Evolutionary conservation across 2,797 vertebrate species (phyloP).

Genomic region (Margarornis squamiger): DNA sequence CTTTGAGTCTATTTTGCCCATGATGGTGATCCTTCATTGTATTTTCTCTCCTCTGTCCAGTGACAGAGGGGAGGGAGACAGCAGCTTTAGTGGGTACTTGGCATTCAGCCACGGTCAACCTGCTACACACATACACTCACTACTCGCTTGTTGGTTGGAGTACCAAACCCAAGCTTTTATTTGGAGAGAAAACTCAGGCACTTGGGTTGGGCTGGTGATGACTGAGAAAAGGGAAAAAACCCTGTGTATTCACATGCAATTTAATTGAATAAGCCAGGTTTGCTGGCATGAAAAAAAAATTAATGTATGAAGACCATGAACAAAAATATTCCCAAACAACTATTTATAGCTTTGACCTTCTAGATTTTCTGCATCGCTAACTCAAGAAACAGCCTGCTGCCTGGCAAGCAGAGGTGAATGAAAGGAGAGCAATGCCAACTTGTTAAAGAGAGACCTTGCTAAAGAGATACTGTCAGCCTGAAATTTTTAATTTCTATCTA

Average conservation of each 20-base stretch:
- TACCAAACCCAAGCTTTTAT: background rate
- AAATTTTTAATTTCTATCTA: background rate
- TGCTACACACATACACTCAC: background rate
- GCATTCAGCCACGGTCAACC: no score
- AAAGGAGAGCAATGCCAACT: conserved; percentile 21
- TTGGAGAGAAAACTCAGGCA: background rate
- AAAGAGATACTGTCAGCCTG: conserved; percentile 1
- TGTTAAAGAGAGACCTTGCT: background rate
- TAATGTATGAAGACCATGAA: conserved; percentile 13
- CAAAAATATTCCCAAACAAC: conserved; percentile 47
- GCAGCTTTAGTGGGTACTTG: no score
- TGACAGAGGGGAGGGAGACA: no score
- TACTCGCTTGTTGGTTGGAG: background rate
- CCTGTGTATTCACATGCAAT: background rate
- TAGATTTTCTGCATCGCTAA: conserved; percentile 56
- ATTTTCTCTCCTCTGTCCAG: no score
- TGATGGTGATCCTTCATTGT: no score
- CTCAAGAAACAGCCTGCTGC: conserved; percentile 47
- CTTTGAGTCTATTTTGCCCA: no score
- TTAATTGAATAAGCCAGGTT: background rate
- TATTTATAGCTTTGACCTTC: conserved; percentile 68
- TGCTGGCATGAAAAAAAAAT: conserved; percentile 24
- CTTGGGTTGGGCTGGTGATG: background rate
- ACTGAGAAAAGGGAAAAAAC: background rate
- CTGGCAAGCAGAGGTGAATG: conserved; percentile 58